Evolutionary conservation across 2,888 invertebrate species (phyloP).

Genomic region (Drosophila crucigera): DNA sequence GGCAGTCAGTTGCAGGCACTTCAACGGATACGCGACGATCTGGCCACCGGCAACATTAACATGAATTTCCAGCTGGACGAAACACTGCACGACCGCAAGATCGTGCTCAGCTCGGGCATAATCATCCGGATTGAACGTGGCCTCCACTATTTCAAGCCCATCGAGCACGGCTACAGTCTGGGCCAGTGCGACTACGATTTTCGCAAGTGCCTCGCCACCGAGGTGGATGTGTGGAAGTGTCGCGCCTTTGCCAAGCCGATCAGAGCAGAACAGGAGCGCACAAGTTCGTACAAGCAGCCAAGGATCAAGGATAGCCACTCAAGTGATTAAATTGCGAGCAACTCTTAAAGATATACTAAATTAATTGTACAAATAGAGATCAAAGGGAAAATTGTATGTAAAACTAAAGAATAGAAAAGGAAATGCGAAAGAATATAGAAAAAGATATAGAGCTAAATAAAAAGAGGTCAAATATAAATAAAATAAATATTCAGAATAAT

Average conservation of each 20-base stretch:
- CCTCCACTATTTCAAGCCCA: conserved; percentile 93
- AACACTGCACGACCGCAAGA: conserved; percentile 94
- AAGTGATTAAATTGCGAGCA: conserved; percentile 24
- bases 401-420: not conserved
- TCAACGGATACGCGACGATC: conserved; percentile 87
- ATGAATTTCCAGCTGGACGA: conserved; percentile 89
- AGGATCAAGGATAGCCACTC: conserved; percentile 27
- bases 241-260: conserved; percentile 60
- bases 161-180: conserved; percentile 88
- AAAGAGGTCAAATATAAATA: fast-evolving
- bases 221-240: conserved; percentile 89
- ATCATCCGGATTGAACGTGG: conserved; percentile 96
- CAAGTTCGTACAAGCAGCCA: conserved; percentile 10
- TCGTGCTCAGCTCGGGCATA: conserved; percentile 95
- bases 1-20: conserved; percentile 88
- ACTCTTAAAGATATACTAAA: not conserved
- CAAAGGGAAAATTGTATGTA: not conserved
- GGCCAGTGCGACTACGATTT: conserved; percentile 92
- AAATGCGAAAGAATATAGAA: not conserved
- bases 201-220: conserved; percentile 92
- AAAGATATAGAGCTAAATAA: not conserved
- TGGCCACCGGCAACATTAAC: conserved; percentile 87
- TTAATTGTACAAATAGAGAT: not conserved
- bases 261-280: conserved; percentile 4
- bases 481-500: no score